A percentile compares a stretch with the other conserved stretches of the same genome.
Evolutionary conservation across 2,888 invertebrate genomes (phyloP).

Genomic region (Plebejus anna): DNA sequence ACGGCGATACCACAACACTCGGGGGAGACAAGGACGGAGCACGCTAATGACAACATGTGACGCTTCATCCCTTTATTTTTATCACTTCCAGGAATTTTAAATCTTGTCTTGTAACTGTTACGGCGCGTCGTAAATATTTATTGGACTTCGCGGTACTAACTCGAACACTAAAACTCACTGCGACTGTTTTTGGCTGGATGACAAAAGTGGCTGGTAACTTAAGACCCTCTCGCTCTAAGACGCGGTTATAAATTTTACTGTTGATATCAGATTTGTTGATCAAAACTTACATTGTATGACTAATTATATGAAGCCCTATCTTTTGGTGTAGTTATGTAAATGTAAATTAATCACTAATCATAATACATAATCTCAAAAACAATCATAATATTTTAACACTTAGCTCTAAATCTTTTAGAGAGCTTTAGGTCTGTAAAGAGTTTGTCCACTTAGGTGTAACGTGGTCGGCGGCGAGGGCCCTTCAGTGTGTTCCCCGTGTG

Average conservation of each 20-base stretch:
- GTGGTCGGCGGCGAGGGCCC: background rate
- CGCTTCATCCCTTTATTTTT: slow-evolving; percentile 52
- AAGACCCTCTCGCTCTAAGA: background rate
- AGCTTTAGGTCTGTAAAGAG: no score
- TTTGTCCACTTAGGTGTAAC: no score
- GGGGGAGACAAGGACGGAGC: slow-evolving; percentile 37
- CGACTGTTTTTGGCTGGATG: background rate
- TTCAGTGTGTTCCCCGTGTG: background rate
- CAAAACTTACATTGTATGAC: background rate
- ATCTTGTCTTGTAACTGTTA: slow-evolving; percentile 14
- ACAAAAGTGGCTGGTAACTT: background rate
- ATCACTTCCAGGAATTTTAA: slow-evolving; percentile 52
- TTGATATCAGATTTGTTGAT: background rate
- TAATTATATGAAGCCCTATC: background rate
- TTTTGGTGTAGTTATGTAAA: background rate
- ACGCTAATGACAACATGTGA: slow-evolving; percentile 47
- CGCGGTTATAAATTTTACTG: background rate
- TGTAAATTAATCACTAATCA: background rate
- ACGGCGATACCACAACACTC: slow-evolving; percentile 29
- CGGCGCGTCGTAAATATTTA: slow-evolving; percentile 18
- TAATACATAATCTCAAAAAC: no score
- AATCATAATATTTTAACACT: no score
- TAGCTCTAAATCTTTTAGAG: no score
- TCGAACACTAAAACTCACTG: background rate
- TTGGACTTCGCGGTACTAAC: slow-evolving; percentile 9